Percentiles rank a stretch among this genome's conserved stretches.
Evolutionary conservation across 2,888 invertebrate genomes (phyloP).

Genomic region (Clepsis dumicolana): DNA sequence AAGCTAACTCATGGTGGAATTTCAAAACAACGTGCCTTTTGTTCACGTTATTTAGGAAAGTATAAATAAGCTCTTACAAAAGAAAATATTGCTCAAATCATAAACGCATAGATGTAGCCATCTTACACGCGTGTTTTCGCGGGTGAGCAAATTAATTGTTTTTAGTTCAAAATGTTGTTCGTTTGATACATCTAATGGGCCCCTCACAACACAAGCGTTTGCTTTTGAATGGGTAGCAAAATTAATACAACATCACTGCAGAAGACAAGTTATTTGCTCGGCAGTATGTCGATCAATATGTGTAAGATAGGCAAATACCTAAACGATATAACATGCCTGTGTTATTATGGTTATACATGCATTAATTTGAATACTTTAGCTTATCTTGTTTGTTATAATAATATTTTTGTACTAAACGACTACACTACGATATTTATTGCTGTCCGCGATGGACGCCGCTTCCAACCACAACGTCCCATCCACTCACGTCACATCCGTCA

Average conservation of each 20-base stretch:
- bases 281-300: background rate
- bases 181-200: background rate
- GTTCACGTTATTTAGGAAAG: background rate
- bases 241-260: background rate
- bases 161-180: background rate
- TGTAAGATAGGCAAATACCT: too few relatives aligned
- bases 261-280: background rate
- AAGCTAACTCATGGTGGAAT: background rate
- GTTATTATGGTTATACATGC: too few relatives aligned
- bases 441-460: slow-evolving; percentile 18
- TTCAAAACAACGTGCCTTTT: slow-evolving; percentile 7
- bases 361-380: too few relatives aligned
- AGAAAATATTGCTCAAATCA: too few relatives aligned
- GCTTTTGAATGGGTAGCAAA: background rate
- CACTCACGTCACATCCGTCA: slow-evolving; percentile 11
- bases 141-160: too few relatives aligned
- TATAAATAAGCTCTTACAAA: too few relatives aligned
- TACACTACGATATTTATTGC: slow-evolving; percentile 26
- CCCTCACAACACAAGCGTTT: background rate
- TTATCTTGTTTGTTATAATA: too few relatives aligned
- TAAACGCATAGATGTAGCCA: too few relatives aligned
- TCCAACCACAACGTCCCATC: slow-evolving; percentile 21
- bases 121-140: too few relatives aligned
- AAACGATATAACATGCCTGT: too few relatives aligned
- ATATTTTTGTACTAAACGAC: too few relatives aligned